Percentiles rank a stretch among this genome's conserved stretches.
Conservation (phyloP, 2,888 invertebrate genomes). For the Suillia variegata region DNA sequence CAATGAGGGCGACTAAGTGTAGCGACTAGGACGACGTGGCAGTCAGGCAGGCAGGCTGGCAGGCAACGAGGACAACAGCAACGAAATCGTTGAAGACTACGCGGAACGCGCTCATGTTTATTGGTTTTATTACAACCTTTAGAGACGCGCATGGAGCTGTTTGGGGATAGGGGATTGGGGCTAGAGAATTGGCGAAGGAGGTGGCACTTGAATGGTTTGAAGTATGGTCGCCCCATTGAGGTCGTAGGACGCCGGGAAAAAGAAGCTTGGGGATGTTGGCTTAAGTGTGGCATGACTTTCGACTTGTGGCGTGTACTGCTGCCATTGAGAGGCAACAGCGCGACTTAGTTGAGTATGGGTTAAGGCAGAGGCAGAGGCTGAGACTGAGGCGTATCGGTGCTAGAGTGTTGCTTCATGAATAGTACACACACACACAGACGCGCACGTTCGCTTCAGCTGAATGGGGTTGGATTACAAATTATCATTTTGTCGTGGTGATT, state of each 20-base stretch:
- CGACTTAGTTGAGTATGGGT: background rate
- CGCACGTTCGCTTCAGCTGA: background rate
- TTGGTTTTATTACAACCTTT: constrained; percentile 17
- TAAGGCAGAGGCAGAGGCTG: too few species aligned
- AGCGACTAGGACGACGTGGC: background rate
- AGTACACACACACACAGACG: too few species aligned
- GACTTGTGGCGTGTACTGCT: constrained; percentile 4
- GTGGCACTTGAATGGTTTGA: background rate
- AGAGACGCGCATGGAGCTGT: too few species aligned
- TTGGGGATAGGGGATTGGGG: too few species aligned
- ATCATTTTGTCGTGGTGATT: constrained; percentile 27
- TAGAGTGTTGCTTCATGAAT: too few species aligned
- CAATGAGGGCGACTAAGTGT: background rate
- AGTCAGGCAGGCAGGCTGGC: too few species aligned
- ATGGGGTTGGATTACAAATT: constrained; percentile 25
- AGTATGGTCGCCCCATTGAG: too few species aligned
- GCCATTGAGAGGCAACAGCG: background rate
- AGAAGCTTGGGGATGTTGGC: background rate
- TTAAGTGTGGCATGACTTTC: background rate
- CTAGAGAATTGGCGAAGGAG: too few species aligned
- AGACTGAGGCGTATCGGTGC: too few species aligned
- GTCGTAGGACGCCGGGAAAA: too few species aligned
- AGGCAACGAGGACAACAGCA: too few species aligned
- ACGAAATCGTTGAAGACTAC: too few species aligned
- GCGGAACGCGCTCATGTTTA: constrained; percentile 11